Conservation (phyloP, 2,797 vertebrate genomes). For the Apogon talboti region DNA sequence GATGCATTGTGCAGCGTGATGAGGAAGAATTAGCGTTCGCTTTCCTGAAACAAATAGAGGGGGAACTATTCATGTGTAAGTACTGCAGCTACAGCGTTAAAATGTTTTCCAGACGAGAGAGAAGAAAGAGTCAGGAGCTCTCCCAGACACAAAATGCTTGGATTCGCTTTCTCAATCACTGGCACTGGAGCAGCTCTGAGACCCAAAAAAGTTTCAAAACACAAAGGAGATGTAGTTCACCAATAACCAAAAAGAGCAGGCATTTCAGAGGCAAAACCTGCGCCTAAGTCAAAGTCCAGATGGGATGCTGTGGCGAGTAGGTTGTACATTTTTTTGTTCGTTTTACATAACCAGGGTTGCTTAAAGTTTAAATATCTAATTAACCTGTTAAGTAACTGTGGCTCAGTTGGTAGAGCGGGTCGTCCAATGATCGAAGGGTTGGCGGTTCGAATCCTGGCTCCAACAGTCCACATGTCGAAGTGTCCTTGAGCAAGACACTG, state of each 20-base stretch:
- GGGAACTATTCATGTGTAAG: conserved; percentile 19
- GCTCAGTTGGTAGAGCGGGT: no score
- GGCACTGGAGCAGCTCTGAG: conserved; percentile 1
- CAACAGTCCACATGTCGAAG: no score
- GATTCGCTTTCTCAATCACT: conserved; percentile 34
- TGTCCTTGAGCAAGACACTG: no score
- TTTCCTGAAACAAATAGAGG: conserved; percentile 39
- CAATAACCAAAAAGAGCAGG: background rate
- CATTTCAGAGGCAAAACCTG: background rate
- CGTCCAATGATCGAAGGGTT: no score
- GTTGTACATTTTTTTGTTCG: background rate
- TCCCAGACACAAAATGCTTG: conserved; percentile 2
- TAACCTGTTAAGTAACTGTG: conserved; percentile 8
- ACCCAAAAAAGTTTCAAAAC: conserved; percentile 6
- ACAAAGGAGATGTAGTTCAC: background rate
- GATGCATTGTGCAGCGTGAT: conserved; percentile 19
- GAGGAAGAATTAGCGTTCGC: conserved; percentile 36
- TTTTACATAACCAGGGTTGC: background rate
- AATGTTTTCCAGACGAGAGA: conserved; percentile 40
- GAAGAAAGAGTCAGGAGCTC: conserved; percentile 21
- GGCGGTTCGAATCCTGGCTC: no score
- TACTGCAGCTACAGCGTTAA: conserved; percentile 16
- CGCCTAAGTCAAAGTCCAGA: background rate
- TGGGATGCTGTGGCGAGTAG: background rate
- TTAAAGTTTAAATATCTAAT: conserved; percentile 11